phyloP scores from a whole-genome alignment of 2,888 invertebrate species.

The Agriopis marginaria region DNA sequence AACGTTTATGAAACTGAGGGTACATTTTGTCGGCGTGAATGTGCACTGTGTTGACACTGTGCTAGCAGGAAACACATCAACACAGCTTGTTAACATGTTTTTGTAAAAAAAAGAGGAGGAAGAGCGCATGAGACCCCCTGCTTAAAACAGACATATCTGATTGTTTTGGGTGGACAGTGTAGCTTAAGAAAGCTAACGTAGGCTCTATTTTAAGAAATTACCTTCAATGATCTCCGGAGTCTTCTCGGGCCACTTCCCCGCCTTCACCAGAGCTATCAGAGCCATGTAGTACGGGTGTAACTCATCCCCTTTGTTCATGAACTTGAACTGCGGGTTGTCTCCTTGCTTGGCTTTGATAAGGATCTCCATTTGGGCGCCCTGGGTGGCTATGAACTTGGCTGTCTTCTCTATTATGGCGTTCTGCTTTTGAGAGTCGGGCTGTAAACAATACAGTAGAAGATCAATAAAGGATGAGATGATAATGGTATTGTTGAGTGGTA shows the following conservation, averaged over 20 bases:
- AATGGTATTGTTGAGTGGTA: not conserved
- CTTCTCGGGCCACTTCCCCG: constrained; percentile 77
- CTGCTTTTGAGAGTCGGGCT: constrained; percentile 95
- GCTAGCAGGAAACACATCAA: too few relatives aligned
- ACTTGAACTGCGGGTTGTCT: constrained; percentile 96
- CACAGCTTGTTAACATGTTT: too few relatives aligned
- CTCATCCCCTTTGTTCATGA: constrained; percentile 94
- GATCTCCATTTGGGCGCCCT: constrained; percentile 99
- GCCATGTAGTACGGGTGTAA: constrained; percentile 96
- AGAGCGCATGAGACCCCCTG: too few relatives aligned
- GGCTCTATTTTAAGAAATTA: constrained; percentile 35
- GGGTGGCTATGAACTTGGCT: constrained; percentile 93
- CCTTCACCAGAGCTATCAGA: constrained; percentile 77
- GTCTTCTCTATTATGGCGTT: constrained; percentile 98
- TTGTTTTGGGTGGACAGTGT: not conserved
- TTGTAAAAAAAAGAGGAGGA: too few relatives aligned
- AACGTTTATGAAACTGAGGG: too few relatives aligned
- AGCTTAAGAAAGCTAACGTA: too few relatives aligned
- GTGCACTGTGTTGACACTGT: too few relatives aligned
- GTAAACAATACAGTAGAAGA: constrained; percentile 42
- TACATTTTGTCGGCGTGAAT: too few relatives aligned
- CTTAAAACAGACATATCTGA: too few relatives aligned
- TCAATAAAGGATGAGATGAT: not conserved
- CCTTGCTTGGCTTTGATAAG: constrained; percentile 98
- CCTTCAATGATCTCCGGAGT: constrained; percentile 68